Evolutionary conservation across 1,140 invertebrate genomes (phyloP), one percentile per base, ranked within the genome.

Genomic region (Scylla paramamosain): DNA sequence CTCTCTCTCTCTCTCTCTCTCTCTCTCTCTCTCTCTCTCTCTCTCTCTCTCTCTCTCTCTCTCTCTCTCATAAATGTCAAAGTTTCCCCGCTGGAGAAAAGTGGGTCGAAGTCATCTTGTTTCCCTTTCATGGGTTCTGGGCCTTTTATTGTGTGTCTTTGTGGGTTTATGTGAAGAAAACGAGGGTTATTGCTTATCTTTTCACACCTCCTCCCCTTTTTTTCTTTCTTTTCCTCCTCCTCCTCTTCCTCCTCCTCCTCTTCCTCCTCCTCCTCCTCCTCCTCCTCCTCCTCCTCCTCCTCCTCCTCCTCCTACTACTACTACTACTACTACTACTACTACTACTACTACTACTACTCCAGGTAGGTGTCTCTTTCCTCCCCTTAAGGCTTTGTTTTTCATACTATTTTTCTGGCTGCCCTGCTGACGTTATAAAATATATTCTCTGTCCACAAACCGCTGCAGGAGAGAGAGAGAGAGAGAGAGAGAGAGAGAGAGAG

Each of bases 211-310:
- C 84, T 31, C 28, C 84, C 10, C 46, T n/a, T 28, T n/a, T 4
- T 28, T 31, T 14, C 45, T 8, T 28, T 52, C 28, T 16, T 48
- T 16, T 52, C 91, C 28, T 10, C 20, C 91, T 31, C 7, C 25
- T 28, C 52, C 28, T 10, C 48, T 4, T n/a, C 52, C 67, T 82
- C 29, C 77, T 12, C 91, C 29, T 83, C 67, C n/a, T 82, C 52
- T 16, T 92, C 67, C 91, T 92, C 31, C 67, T 92, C 59, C 87
- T 39, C 87, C 77, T 83, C 59, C 14, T 83, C 67, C 91, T 83
- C 77, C 32, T n/a, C 39, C 20, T 83, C 39, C 31, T 88, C 29
- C 87, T 88, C 87, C 91, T 83, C 91, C 67, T 92, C 67, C 77
- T 92, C 77, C 67, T 46, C 10, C 20, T 83, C 39, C 31, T 39